phyloP scores from a whole-genome alignment of 2,797 vertebrate genomes.

The Siniperca undulata region DNA sequence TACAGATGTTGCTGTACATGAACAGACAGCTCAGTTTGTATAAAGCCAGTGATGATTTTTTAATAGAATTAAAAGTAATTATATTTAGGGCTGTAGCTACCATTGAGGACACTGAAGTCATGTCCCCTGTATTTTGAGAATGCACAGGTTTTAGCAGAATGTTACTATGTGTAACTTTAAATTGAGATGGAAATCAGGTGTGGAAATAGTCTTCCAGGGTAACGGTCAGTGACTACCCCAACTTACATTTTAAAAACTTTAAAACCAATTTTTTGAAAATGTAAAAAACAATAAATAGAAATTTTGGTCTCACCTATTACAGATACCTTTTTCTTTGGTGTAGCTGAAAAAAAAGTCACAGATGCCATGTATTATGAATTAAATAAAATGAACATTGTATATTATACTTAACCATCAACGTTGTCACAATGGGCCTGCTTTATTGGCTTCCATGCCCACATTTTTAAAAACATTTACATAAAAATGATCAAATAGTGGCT shows the following conservation, averaged over 20 bases:
- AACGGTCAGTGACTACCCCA: background rate
- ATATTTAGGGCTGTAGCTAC: background rate
- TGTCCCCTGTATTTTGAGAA: background rate
- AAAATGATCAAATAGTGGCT: background rate
- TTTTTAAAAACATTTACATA: background rate
- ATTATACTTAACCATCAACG: background rate
- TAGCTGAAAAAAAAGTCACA: background rate
- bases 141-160: background rate
- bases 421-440: background rate
- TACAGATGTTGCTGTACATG: background rate
- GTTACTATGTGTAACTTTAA: background rate
- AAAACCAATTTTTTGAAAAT: background rate
- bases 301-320: background rate
- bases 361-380: background rate
- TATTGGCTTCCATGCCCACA: background rate
- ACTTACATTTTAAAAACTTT: background rate
- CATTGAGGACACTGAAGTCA: background rate
- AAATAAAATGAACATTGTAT: background rate
- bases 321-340: background rate
- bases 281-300: background rate
- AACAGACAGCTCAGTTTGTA: background rate
- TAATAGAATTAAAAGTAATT: background rate
- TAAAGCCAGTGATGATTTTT: background rate
- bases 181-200: background rate
- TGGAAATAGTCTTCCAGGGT: background rate